phyloP scores from a whole-genome alignment of 2,113 vertebrate species.

The Chiloscyllium plagiosum region DNA sequence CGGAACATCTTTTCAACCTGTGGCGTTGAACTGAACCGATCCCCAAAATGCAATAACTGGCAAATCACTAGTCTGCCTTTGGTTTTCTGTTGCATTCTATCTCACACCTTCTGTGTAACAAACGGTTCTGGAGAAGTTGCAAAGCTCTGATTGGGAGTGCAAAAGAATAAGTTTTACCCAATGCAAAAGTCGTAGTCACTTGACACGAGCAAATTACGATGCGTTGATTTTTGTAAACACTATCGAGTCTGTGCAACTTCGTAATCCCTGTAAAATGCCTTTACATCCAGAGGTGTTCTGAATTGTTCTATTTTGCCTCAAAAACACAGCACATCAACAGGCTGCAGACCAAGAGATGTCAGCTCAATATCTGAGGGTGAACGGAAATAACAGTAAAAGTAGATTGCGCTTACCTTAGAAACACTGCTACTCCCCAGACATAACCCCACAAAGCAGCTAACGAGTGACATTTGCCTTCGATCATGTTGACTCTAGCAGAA shows the following conservation, averaged over 20 bases:
- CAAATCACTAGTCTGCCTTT: background rate
- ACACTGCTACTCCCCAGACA: conserved; percentile 25
- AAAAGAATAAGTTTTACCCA: background rate
- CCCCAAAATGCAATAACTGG: background rate
- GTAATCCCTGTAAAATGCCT: background rate
- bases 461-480: conserved; percentile 4
- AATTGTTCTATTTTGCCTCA: background rate
- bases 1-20: background rate
- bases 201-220: background rate
- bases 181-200: background rate
- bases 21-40: background rate
- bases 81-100: background rate
- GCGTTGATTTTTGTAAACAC: background rate
- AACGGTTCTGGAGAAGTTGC: background rate
- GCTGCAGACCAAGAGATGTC: background rate
- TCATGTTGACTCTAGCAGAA: background rate
- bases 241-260: background rate
- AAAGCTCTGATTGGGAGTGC: background rate
- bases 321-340: background rate
- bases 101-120: background rate
- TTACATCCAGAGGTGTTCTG: background rate
- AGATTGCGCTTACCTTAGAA: conserved; percentile 21
- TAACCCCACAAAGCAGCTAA: conserved; percentile 27
- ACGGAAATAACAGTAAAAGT: background rate
- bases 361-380: background rate